Conservation (phyloP, 35 echinoderm and acorn worm genomes). For the Amphiura filiformis region DNA sequence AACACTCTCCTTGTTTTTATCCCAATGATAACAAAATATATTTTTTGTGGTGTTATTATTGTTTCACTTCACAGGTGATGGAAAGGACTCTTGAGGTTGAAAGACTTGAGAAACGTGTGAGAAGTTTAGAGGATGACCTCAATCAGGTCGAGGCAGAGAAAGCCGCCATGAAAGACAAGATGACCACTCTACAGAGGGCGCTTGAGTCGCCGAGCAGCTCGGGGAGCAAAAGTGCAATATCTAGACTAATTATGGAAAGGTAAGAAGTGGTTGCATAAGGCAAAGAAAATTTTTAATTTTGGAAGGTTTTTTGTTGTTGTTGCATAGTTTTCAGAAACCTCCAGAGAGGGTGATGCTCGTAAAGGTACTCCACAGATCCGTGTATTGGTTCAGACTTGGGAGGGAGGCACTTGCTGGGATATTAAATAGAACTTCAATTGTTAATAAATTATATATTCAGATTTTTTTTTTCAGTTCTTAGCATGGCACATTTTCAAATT, state of each 20-base stretch:
- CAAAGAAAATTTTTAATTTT: too few relatives aligned
- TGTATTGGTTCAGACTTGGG: too few relatives aligned
- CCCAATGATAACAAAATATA: neutral
- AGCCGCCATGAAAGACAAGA: constrained; percentile 28
- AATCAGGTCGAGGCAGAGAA: constrained; percentile 39
- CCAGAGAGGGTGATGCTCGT: too few relatives aligned
- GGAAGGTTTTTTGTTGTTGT: too few relatives aligned
- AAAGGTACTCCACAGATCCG: too few relatives aligned
- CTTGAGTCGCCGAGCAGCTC: constrained; percentile 23
- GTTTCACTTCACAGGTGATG: constrained; percentile 1
- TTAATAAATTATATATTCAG: too few relatives aligned
- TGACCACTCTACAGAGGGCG: constrained; percentile 17
- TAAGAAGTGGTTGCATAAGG: too few relatives aligned
- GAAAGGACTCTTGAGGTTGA: constrained; percentile 20
- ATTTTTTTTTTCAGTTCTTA: too few relatives aligned
- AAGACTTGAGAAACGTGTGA: constrained; percentile 11
- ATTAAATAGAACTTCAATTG: too few relatives aligned
- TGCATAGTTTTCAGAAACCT: too few relatives aligned
- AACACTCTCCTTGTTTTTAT: neutral
- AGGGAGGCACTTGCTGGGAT: too few relatives aligned
- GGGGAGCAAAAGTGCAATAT: constrained; percentile 12
- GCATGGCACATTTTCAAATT: too few relatives aligned
- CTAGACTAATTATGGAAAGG: constrained; percentile 47
- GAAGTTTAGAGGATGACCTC: constrained; percentile 40
- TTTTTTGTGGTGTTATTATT: neutral